These are phyloP conservation scores for Nothocercus nigrocapillus DNA, from an alignment of 2,113 vertebrate genomes.

Conservation along the genomic window DNA sequence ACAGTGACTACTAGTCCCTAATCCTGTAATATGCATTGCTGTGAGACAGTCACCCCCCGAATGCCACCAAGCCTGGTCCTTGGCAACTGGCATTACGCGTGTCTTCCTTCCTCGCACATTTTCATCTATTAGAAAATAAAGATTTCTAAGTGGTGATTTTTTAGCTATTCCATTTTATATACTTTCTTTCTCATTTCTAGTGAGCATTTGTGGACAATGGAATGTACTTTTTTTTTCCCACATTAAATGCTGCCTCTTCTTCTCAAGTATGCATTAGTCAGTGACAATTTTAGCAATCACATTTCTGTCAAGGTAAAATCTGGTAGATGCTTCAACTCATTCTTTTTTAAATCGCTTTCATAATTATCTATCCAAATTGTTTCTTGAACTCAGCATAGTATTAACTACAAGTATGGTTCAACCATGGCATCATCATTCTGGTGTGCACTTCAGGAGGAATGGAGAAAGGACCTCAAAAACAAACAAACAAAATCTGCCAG, in stretches of 20 bases:
- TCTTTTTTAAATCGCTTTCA: slow-evolving; percentile 43
- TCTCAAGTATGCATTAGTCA: not conserved
- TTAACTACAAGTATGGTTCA: slow-evolving; percentile 32
- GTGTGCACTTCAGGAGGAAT: not conserved
- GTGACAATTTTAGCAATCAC: slow-evolving; percentile 1
- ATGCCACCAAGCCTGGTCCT: not conserved
- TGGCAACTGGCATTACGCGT: not conserved
- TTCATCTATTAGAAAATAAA: not conserved
- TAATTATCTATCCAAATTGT: slow-evolving; percentile 36
- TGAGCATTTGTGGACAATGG: not conserved
- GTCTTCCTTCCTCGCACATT: not conserved
- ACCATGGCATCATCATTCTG: not conserved
- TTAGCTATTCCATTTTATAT: not conserved
- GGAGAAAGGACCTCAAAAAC: not conserved
- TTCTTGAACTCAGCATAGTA: slow-evolving; percentile 5
- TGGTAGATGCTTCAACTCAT: not conserved
- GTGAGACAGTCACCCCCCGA: not conserved
- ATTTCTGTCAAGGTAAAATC: slow-evolving; percentile 35
- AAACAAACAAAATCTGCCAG: not conserved
- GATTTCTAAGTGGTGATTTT: not conserved
- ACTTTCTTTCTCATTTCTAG: not conserved
- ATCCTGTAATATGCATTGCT: not conserved
- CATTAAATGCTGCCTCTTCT: not conserved
- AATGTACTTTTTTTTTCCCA: not conserved
- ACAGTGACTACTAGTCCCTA: not conserved